Evolutionary conservation across 2,113 vertebrate species (phyloP), one percentile per base, ranked within the genome.

Genomic region (Oryzias javanicus): DNA sequence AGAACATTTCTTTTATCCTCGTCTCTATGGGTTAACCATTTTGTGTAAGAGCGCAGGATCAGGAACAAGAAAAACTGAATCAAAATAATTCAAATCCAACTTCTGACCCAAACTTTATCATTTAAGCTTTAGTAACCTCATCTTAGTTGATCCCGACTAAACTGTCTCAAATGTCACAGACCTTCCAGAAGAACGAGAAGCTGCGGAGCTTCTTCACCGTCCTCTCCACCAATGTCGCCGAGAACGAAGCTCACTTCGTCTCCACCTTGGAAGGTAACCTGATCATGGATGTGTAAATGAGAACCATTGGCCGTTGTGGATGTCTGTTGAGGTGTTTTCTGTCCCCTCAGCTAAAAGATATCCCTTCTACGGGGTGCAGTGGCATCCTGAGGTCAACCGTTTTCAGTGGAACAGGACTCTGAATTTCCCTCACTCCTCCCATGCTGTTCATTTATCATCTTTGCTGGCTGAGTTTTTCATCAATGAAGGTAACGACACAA

Each of bases 291-390:
- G 35, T 29, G 35, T 42, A 12, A 0, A 51, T 35, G 14, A 5
- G n/a, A 49, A 16, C 6, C 3, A 14, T 29, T 40, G 4, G 24
- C 50, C 62, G 5, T n/a, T 24, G 4, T 46, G 16, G 17, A 55
- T 29, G 4, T 14, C 1, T 5, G 14, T 47, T 35, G 3, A 17
- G 20, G 22, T 24, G 20, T 20, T 46, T 41, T 18, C 17, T 29
- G 22, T 58, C 24, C 14, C 27, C 6, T 1, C 77, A 93, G 92
- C 81, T 51, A 90, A 72, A 64, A 82, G 5, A 22, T 89, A 91
- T 65, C 92, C 93, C 1, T 88, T 94, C 76, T 94, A 93, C 14
- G 92, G 90, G 5, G 90, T 92, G 1, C 92, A 93, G 86, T 94
- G 93, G 92, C 93, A 94, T 68, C 93, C 92, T 5, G 93, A 93